Evolutionary conservation across 2,113 vertebrate genomes (phyloP).

Genomic region (Macroglossus sobrinus): DNA sequence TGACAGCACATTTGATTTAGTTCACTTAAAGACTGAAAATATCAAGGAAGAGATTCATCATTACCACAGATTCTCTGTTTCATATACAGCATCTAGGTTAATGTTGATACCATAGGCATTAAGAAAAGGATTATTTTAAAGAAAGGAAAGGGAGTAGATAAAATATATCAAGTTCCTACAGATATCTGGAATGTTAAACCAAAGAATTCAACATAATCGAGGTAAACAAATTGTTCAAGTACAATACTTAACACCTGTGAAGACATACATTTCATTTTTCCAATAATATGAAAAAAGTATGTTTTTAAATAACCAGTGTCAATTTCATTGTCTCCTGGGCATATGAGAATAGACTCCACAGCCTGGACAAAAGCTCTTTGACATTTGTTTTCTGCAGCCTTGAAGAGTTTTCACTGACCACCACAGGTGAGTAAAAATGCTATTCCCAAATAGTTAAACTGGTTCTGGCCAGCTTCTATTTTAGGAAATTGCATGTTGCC

Average conservation of each 20-base stretch:
- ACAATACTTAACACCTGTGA: constrained; percentile 4
- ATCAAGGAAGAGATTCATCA: constrained; percentile 68
- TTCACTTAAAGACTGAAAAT: constrained; percentile 30
- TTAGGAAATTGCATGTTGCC: constrained; percentile 47
- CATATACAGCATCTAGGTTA: constrained; percentile 68
- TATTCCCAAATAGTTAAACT: constrained; percentile 50
- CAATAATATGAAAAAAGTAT: background rate
- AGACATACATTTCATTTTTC: constrained; percentile 19
- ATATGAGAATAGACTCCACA: background rate
- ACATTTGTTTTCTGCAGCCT: background rate
- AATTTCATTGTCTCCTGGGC: background rate
- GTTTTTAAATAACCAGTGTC: background rate
- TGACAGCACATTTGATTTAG: background rate
- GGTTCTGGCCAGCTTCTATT: constrained; percentile 52
- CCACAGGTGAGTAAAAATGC: constrained; percentile 4
- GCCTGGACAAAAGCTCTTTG: background rate
- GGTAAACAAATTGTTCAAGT: constrained; percentile 35
- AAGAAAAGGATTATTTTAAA: constrained; percentile 11
- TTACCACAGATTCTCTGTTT: constrained; percentile 60
- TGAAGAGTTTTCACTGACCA: background rate
- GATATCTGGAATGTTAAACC: constrained; percentile 63
- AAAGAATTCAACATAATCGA: constrained; percentile 60
- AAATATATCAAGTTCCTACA: constrained; percentile 68
- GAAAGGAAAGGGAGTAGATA: constrained; percentile 70
- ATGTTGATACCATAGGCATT: constrained; percentile 71